Evolutionary conservation across 2,888 invertebrate genomes (phyloP).

Genomic region (Drepanosiphum platanoidis): DNA sequence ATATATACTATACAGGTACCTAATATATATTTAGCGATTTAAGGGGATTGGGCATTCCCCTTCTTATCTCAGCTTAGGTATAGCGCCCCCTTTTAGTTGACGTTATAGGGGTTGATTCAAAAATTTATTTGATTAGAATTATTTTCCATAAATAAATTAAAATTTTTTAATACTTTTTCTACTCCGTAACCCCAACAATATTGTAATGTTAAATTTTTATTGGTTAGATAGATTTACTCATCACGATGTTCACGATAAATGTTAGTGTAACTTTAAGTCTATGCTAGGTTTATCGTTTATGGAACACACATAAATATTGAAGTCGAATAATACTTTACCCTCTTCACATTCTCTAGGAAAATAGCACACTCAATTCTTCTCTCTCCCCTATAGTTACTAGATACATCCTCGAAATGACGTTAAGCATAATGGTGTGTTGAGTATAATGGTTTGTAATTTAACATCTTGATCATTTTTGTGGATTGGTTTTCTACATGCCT

Average conservation of each 20-base stretch:
- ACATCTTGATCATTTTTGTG: background rate
- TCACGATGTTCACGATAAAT: conserved; percentile 11
- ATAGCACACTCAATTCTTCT: background rate
- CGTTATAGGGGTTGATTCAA: too few species aligned
- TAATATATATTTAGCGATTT: too few species aligned
- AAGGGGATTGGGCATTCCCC: too few species aligned
- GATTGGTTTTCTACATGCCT: conserved; percentile 29
- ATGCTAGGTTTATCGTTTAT: conserved; percentile 37
- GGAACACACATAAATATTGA: background rate
- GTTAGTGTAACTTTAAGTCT: conserved; percentile 31
- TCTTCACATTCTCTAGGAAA: conserved; percentile 16
- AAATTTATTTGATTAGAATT: too few species aligned
- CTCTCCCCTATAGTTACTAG: background rate
- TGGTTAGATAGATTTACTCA: background rate
- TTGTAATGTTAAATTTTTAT: background rate
- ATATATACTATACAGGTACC: too few species aligned
- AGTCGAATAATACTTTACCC: conserved; percentile 41
- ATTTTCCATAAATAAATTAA: too few species aligned
- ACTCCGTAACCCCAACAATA: background rate
- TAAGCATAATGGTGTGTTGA: background rate
- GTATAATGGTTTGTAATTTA: background rate
- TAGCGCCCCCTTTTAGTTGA: too few species aligned
- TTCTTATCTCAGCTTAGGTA: too few species aligned
- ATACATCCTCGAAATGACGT: conserved; percentile 36
- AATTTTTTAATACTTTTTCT: too few species aligned